phyloP scores from a whole-genome alignment of 2,888 invertebrate genomes.

The Apamea anceps region DNA sequence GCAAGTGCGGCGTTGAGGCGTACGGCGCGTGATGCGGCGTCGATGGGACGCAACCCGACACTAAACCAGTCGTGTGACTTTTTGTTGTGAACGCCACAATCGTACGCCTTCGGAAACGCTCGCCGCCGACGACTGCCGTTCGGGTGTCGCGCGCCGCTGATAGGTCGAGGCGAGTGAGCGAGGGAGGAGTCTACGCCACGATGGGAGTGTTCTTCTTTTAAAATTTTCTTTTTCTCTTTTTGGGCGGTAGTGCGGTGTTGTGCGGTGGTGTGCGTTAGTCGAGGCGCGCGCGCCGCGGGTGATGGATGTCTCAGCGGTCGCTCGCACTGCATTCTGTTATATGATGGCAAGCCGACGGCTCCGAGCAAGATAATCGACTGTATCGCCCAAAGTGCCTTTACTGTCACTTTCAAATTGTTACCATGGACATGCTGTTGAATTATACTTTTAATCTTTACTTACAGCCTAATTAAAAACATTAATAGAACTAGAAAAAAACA shows the following conservation, averaged over 20 bases:
- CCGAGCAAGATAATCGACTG: conserved; percentile 58
- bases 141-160: conserved; percentile 68
- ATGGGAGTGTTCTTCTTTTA: conserved; percentile 89
- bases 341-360: conserved; percentile 63
- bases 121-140: conserved; percentile 76
- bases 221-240: conserved; percentile 90
- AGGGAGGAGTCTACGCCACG: conserved; percentile 79
- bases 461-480: neutral
- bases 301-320: conserved; percentile 85
- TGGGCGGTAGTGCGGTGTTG: conserved; percentile 86
- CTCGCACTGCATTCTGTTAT: conserved; percentile 75
- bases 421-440: neutral
- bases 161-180: conserved; percentile 76
- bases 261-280: conserved; percentile 89
- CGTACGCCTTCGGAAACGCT: conserved; percentile 83
- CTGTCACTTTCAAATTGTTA: neutral
- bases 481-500: neutral
- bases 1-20: conserved; percentile 76
- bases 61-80: conserved; percentile 89
- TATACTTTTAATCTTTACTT: neutral
- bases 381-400: neutral
- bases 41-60: conserved; percentile 90
- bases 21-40: conserved; percentile 87
- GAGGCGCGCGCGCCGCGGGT: conserved; percentile 84
- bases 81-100: conserved; percentile 88